Percentiles rank a stretch among this genome's conserved stretches.
Evolutionary conservation across 2,888 invertebrate species (phyloP).

Genomic region (Parnassius apollo): DNA sequence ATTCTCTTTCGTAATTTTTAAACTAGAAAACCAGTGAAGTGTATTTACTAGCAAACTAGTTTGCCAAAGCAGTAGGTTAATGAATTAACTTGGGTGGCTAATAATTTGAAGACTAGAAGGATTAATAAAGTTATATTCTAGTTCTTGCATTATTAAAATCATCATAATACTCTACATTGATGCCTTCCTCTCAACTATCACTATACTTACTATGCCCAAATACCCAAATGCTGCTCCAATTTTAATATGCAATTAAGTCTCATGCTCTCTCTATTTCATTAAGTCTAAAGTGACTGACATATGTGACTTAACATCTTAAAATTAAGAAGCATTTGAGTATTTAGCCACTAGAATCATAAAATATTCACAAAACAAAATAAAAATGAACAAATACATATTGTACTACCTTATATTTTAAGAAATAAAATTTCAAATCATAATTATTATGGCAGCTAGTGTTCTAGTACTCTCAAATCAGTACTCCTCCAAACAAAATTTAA

Average conservation of each 20-base stretch:
- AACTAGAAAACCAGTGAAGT: constrained; percentile 5
- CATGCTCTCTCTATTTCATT: too few species aligned
- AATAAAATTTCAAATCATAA: constrained; percentile 45
- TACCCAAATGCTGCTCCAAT: too few species aligned
- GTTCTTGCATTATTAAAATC: constrained; percentile 29
- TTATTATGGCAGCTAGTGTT: constrained; percentile 67
- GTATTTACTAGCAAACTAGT: background rate
- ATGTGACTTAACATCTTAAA: too few species aligned
- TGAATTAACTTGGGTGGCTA: constrained; percentile 27
- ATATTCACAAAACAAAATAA: constrained; percentile 41
- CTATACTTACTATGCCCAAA: constrained; percentile 18
- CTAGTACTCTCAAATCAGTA: constrained; percentile 36
- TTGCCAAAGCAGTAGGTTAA: constrained; percentile 16
- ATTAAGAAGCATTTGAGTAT: too few species aligned
- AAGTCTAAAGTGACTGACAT: too few species aligned
- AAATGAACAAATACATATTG: constrained; percentile 38
- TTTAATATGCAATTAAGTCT: too few species aligned
- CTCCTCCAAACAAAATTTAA: constrained; percentile 19
- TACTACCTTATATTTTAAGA: constrained; percentile 42
- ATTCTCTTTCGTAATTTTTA: constrained; percentile 4
- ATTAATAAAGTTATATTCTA: constrained; percentile 35
- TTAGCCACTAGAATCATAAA: constrained; percentile 28
- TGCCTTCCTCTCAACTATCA: constrained; percentile 36
- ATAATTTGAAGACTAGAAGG: constrained; percentile 42
- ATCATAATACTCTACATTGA: constrained; percentile 19